Conservation (phyloP, 1,140 invertebrate genomes). For the Caenorhabditis tropicalis region DNA sequence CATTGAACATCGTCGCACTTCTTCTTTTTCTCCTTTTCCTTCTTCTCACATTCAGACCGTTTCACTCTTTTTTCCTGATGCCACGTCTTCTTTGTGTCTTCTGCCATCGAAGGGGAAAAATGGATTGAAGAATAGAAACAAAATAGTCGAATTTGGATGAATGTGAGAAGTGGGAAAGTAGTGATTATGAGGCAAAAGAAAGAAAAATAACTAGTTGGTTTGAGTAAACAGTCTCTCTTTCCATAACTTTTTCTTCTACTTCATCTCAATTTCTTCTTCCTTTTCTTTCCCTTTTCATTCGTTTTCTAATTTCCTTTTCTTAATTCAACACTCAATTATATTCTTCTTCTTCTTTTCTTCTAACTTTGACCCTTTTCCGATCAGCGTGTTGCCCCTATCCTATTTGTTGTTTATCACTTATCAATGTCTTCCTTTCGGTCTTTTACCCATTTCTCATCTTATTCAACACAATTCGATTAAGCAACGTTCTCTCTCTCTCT, state of each 20-base stretch:
- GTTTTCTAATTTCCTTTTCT: background rate
- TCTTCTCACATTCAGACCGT: background rate
- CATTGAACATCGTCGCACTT: constrained; percentile 14
- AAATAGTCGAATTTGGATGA: background rate
- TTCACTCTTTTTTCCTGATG: background rate
- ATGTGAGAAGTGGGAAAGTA: constrained; percentile 3
- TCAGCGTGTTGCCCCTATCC: background rate
- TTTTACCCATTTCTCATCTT: background rate
- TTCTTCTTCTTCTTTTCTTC: background rate
- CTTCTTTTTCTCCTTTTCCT: background rate
- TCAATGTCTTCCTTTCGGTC: background rate
- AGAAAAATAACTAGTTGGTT: constrained; percentile 3
- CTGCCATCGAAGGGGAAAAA: background rate
- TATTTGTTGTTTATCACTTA: constrained; percentile 39
- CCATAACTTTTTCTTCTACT: background rate
- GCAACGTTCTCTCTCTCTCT: constrained; percentile 22
- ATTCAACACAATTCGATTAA: constrained; percentile 28
- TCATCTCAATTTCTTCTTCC: background rate
- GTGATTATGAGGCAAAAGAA: background rate
- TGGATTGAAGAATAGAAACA: background rate
- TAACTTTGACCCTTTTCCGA: background rate
- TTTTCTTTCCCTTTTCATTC: too few species aligned
- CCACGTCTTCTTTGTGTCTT: constrained; percentile 8
- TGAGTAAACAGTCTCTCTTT: constrained; percentile 12
- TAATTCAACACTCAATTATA: constrained; percentile 39